phyloP scores from a whole-genome alignment of 2,888 invertebrate genomes.

The Dolichomitus sp. region DNA sequence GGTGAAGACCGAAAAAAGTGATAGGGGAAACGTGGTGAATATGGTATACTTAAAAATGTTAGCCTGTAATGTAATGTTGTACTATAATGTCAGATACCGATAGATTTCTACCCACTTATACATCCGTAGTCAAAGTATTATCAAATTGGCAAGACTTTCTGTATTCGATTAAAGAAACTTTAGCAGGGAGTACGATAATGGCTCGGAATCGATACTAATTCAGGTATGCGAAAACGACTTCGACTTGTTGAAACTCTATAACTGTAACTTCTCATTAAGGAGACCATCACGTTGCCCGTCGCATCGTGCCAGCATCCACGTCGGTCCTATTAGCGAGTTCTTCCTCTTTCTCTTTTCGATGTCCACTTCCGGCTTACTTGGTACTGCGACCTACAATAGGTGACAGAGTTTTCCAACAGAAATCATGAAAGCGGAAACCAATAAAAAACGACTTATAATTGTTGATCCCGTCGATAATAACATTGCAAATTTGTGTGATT shows the following conservation, averaged over 20 bases:
- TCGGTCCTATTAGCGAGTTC: conserved; percentile 47
- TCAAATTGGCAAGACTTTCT: no score
- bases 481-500: neutral
- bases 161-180: neutral
- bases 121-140: no score
- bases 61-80: no score
- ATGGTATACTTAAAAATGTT: no score
- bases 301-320: conserved; percentile 39
- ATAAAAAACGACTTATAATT: neutral
- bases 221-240: conserved; percentile 17
- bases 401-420: neutral
- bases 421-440: neutral
- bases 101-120: no score
- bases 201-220: neutral
- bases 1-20: no score
- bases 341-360: conserved; percentile 29
- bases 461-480: neutral
- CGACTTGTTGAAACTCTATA: conserved; percentile 16
- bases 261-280: conserved; percentile 36
- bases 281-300: conserved; percentile 51
- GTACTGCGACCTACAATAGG: neutral
- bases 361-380: conserved; percentile 51
- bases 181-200: neutral
- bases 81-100: no score
- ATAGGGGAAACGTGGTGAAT: no score